These are phyloP conservation scores for Rhadinocentrus ornatus DNA, from an alignment of 2,797 vertebrate genomes.

Conservation along the genomic window DNA sequence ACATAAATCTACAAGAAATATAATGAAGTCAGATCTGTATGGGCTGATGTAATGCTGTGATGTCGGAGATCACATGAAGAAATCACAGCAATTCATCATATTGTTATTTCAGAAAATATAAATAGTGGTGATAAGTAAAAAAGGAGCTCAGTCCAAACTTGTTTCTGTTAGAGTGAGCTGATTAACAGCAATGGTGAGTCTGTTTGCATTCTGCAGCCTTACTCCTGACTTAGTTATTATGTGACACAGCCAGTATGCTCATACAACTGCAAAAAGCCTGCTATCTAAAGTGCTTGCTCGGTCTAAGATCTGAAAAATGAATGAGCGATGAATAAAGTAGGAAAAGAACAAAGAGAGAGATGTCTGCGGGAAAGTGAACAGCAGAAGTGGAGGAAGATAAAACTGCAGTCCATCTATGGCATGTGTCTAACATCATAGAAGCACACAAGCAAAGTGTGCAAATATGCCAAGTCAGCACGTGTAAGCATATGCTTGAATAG, in stretches of 20 bases:
- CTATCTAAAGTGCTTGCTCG: conserved; percentile 39
- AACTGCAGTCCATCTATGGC: conserved; percentile 19
- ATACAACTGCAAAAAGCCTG: conserved; percentile 13
- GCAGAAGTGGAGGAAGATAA: conserved; percentile 16
- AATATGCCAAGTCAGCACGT: conserved; percentile 32
- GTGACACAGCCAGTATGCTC: conserved; percentile 25
- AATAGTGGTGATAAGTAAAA: conserved; percentile 44
- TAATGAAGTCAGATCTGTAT: conserved; percentile 65
- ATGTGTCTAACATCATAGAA: conserved; percentile 27
- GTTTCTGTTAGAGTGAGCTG: conserved; percentile 13
- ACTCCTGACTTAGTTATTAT: conserved; percentile 24
- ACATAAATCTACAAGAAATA: conserved; percentile 65
- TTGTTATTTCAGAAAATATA: conserved; percentile 50
- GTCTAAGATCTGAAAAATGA: conserved; percentile 64
- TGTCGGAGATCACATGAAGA: conserved; percentile 33
- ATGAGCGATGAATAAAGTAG: conserved; percentile 60
- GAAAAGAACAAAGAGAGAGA: conserved; percentile 58
- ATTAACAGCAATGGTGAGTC: conserved; percentile 30
- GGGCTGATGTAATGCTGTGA: conserved; percentile 29
- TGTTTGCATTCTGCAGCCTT: conserved; percentile 16
- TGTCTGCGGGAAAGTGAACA: conserved; percentile 41
- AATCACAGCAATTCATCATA: conserved; percentile 43
- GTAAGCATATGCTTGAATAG: conserved; percentile 7
- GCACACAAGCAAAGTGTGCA: conserved; percentile 19
- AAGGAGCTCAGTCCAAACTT: conserved; percentile 24